Conservation (phyloP, 2,888 invertebrate genomes). For the Tipula lateralis region DNA sequence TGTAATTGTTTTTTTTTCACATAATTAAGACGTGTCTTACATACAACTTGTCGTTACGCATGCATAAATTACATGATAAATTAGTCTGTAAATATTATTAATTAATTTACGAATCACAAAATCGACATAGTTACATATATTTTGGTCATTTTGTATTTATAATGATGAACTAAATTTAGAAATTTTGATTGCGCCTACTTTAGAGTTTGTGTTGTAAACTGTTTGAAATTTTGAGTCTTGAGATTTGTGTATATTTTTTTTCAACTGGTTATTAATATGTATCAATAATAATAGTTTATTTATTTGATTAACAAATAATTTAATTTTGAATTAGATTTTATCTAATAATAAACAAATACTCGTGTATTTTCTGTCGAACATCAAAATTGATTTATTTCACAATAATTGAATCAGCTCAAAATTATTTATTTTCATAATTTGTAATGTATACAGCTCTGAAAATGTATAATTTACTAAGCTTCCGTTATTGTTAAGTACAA, state of each 20-base stretch:
- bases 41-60: background rate
- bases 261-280: background rate
- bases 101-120: background rate
- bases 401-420: background rate
- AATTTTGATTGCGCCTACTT: background rate
- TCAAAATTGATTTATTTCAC: background rate
- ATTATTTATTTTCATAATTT: background rate
- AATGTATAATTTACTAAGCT: no score
- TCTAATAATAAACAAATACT: background rate
- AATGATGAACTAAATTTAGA: background rate
- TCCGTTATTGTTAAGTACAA: no score
- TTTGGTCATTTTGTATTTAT: background rate
- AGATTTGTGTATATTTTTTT: background rate
- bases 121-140: background rate
- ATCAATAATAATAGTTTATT: background rate
- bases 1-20: background rate
- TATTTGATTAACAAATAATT: background rate
- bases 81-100: background rate
- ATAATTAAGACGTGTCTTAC: background rate
- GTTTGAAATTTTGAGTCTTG: background rate
- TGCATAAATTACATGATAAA: background rate
- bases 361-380: background rate
- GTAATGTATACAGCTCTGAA: no score
- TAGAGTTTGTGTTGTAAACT: background rate
- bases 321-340: background rate